These are phyloP conservation scores for Chiloscyllium punctatum DNA, from an alignment of 2,797 vertebrate genomes.

Conservation along the genomic window DNA sequence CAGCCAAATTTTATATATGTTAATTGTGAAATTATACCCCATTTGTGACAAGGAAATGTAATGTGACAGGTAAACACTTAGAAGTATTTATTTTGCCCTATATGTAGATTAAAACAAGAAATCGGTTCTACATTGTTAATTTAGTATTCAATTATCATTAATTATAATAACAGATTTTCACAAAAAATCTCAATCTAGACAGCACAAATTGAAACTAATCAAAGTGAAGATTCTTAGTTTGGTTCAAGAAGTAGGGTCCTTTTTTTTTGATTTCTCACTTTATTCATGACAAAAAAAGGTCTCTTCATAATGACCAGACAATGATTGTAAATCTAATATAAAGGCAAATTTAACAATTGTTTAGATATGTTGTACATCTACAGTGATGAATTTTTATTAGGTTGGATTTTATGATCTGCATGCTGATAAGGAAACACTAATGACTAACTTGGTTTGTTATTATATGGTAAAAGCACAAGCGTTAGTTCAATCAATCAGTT, in stretches of 20 bases:
- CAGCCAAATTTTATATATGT: background rate
- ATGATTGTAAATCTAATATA: constrained; percentile 67
- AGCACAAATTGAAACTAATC: background rate
- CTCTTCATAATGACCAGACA: constrained; percentile 67
- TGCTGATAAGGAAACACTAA: constrained; percentile 71
- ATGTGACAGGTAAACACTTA: no score
- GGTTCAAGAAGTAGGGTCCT: constrained; percentile 64
- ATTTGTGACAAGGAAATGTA: background rate
- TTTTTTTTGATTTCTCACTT: constrained; percentile 57
- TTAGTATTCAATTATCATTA: background rate
- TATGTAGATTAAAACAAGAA: background rate
- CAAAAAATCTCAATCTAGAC: background rate
- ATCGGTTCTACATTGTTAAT: background rate
- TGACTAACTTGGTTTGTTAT: constrained; percentile 61
- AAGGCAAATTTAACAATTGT: constrained; percentile 53
- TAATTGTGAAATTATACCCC: background rate
- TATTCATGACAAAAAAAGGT: constrained; percentile 58
- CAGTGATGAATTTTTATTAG: constrained; percentile 72
- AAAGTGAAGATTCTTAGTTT: constrained; percentile 46
- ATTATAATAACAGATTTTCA: constrained; percentile 19
- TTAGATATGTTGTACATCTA: constrained; percentile 52
- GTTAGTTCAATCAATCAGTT: constrained; percentile 64
- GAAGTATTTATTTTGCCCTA: background rate
- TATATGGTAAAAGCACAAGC: constrained; percentile 60
- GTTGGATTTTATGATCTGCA: constrained; percentile 72